These are phyloP conservation scores for Cataglyphis cursor DNA, from an alignment of 2,888 invertebrate species.

Conservation along the genomic window DNA sequence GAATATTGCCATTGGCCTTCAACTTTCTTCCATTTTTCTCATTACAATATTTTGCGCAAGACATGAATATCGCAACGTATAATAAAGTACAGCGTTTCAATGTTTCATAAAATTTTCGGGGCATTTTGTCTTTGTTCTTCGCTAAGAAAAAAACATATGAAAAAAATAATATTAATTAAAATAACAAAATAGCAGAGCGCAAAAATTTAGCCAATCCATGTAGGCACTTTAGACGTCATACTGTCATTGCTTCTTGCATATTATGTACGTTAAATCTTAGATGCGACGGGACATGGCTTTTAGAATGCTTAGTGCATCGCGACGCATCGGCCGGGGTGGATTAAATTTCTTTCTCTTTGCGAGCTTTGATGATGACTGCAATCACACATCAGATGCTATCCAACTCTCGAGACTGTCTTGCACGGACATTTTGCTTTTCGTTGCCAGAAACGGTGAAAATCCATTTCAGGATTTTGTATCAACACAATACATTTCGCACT, in stretches of 20 bases:
- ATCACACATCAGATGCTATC: conserved; percentile 57
- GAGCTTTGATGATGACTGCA: conserved; percentile 37
- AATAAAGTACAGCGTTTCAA: neutral
- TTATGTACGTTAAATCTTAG: conserved; percentile 63
- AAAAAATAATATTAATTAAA: conserved; percentile 3
- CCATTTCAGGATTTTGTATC: neutral
- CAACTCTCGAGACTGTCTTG: conserved; percentile 54
- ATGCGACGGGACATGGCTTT: conserved; percentile 76
- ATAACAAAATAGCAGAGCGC: conserved; percentile 36
- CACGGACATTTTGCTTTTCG: conserved; percentile 36
- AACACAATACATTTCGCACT: conserved; percentile 41
- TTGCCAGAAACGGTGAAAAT: conserved; percentile 66
- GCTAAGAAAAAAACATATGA: neutral
- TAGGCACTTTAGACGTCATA: conserved; percentile 77
- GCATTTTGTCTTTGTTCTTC: conserved; percentile 24
- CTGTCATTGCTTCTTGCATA: conserved; percentile 79
- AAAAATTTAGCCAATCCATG: conserved; percentile 70
- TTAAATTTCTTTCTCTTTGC: conserved; percentile 31
- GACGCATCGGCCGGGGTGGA: conserved; percentile 76
- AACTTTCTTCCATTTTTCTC: conserved; percentile 15
- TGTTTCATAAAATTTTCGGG: conserved; percentile 23
- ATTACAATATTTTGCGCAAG: neutral
- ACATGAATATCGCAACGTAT: conserved; percentile 1
- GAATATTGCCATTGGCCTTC: conserved; percentile 39
- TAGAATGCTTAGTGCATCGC: conserved; percentile 76